Evolutionary conservation across 2,888 invertebrate species (phyloP).

Genomic region (Liodrosophila aerea): DNA sequence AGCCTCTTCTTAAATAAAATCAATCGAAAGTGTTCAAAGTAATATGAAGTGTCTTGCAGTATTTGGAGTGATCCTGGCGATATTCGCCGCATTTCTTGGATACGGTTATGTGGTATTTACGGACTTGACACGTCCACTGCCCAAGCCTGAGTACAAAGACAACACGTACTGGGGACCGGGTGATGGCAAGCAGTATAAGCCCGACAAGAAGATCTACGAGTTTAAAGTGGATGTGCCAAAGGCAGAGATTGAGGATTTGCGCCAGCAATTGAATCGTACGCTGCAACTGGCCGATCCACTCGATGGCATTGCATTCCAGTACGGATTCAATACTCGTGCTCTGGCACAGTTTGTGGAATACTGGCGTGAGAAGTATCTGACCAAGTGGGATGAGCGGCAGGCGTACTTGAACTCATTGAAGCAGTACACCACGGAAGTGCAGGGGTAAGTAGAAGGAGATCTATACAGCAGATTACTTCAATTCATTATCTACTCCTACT

Average conservation of each 20-base stretch:
- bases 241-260: slow-evolving; percentile 84
- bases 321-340: slow-evolving; percentile 90
- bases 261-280: slow-evolving; percentile 84
- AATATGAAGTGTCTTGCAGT: slow-evolving; percentile 65
- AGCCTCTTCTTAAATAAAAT: neutral
- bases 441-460: slow-evolving; percentile 84
- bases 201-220: slow-evolving; percentile 72
- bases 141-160: slow-evolving; percentile 75
- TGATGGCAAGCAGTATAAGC: slow-evolving; percentile 67
- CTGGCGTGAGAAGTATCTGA: slow-evolving; percentile 90
- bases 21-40: neutral
- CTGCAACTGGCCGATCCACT: slow-evolving; percentile 84
- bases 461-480: too few species aligned
- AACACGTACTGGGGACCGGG: slow-evolving; percentile 81
- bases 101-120: slow-evolving; percentile 66
- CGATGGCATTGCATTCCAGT: slow-evolving; percentile 88
- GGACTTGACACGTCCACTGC: slow-evolving; percentile 72
- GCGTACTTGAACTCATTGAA: slow-evolving; percentile 87
- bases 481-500: too few species aligned
- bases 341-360: slow-evolving; percentile 87
- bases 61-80: slow-evolving; percentile 65
- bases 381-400: slow-evolving; percentile 86
- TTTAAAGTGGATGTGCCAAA: slow-evolving; percentile 62
- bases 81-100: slow-evolving; percentile 56
- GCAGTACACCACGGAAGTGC: slow-evolving; percentile 90